Evolutionary conservation across 2,797 vertebrate genomes (phyloP).

Genomic region (Anabas testudineus): DNA sequence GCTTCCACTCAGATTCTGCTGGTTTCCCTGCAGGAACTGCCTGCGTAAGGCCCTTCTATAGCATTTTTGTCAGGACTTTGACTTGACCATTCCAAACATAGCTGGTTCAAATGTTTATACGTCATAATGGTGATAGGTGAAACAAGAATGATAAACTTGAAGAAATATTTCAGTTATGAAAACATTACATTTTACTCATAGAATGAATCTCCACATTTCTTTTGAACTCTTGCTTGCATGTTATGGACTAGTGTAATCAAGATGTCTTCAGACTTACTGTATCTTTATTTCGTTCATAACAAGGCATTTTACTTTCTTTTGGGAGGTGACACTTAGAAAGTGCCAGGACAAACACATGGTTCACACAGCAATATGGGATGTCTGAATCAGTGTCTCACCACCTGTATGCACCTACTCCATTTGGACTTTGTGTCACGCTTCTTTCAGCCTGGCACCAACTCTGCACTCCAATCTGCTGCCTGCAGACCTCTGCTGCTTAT

Average conservation of each 20-base stretch:
- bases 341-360: constrained; percentile 8
- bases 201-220: too few species aligned
- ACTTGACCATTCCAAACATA: too few species aligned
- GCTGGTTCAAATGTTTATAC: too few species aligned
- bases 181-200: too few species aligned
- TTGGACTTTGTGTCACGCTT: constrained; percentile 59
- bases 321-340: constrained; percentile 7
- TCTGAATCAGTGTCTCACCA: constrained; percentile 44
- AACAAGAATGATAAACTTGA: too few species aligned
- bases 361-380: constrained; percentile 5
- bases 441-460: constrained; percentile 57
- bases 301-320: not conserved
- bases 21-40: too few species aligned
- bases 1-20: too few species aligned
- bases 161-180: too few species aligned
- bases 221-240: not conserved
- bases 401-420: constrained; percentile 59
- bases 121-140: too few species aligned
- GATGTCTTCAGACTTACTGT: constrained; percentile 1
- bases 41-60: too few species aligned
- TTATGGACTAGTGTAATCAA: not conserved
- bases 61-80: too few species aligned
- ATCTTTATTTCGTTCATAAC: not conserved
- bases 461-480: constrained; percentile 65
- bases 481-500: constrained; percentile 68